phyloP scores from a whole-genome alignment of 1,140 invertebrate genomes.

The Homarus americanus region DNA sequence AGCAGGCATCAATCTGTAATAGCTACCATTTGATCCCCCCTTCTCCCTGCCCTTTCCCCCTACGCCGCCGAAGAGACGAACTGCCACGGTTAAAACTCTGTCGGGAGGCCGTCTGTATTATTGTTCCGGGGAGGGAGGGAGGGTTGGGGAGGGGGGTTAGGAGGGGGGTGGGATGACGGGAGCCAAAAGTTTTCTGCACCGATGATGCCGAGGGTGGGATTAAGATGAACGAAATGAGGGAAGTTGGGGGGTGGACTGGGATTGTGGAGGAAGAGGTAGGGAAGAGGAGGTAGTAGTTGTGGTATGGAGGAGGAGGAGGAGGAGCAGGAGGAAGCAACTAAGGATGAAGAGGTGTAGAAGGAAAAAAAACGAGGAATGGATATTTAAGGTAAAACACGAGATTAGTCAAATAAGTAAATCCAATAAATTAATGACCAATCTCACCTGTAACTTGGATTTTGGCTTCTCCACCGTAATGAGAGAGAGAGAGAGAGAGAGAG shows the following conservation, averaged over 20 bases:
- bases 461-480: no score
- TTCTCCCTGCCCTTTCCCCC: neutral
- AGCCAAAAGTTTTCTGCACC: neutral
- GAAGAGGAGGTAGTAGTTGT: no score
- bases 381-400: no score
- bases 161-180: neutral
- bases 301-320: slow-evolving; percentile 12
- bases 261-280: no score
- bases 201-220: neutral
- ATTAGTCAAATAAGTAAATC: no score
- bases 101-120: neutral
- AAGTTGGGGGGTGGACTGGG: neutral
- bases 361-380: no score
- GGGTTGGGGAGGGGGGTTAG: no score
- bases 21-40: neutral
- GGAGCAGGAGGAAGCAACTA: neutral
- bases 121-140: neutral
- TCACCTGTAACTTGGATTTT: no score
- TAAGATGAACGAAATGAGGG: slow-evolving; percentile 9
- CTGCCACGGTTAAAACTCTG: neutral
- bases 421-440: no score
- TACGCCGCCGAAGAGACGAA: neutral
- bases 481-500: slow-evolving; percentile 3
- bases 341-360: neutral
- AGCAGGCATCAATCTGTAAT: neutral